phyloP scores from a whole-genome alignment of 1,140 invertebrate species.

The Zaprionus kolodkinae region DNA sequence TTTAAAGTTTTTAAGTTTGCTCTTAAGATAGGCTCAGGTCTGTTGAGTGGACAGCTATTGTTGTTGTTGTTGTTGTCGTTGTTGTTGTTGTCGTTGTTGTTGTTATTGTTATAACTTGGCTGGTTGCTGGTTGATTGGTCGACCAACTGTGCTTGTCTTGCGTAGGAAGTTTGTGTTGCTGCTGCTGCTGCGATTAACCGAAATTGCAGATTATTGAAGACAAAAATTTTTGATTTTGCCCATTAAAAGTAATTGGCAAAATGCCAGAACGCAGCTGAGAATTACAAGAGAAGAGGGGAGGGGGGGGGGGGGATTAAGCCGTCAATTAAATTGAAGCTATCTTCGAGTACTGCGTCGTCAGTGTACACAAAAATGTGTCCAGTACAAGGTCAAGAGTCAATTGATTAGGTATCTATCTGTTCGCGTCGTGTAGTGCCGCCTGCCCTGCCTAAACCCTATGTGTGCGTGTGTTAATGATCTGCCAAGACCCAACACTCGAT shows the following conservation, averaged over 20 bases:
- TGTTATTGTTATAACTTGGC: constrained; percentile 2
- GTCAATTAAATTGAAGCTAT: constrained; percentile 13
- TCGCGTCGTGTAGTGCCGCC: neutral
- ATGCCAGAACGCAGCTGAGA: neutral
- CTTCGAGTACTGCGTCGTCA: constrained; percentile 7
- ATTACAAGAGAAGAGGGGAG: neutral
- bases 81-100: constrained; percentile 12
- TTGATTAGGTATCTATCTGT: constrained; percentile 7
- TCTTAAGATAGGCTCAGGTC: constrained; percentile 1
- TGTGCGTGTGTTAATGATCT: constrained; percentile 68
- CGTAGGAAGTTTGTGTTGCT: constrained; percentile 49
- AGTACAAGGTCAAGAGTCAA: constrained; percentile 46
- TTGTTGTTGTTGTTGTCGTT: constrained; percentile 8
- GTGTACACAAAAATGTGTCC: constrained; percentile 22
- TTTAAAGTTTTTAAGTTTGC: neutral
- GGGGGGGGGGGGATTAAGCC: neutral
- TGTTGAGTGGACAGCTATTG: constrained; percentile 1
- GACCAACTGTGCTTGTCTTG: constrained; percentile 3
- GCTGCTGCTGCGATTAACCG: neutral
- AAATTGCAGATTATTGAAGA: constrained; percentile 9
- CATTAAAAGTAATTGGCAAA: constrained; percentile 13
- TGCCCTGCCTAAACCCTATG: constrained; percentile 23
- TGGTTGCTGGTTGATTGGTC: neutral
- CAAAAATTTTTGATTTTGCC: constrained; percentile 6
- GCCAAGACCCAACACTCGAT: constrained; percentile 30